Evolutionary conservation across 2,797 vertebrate species (phyloP), one percentile per base, ranked within the genome.

Genomic region (Onychomys arenicola): DNA sequence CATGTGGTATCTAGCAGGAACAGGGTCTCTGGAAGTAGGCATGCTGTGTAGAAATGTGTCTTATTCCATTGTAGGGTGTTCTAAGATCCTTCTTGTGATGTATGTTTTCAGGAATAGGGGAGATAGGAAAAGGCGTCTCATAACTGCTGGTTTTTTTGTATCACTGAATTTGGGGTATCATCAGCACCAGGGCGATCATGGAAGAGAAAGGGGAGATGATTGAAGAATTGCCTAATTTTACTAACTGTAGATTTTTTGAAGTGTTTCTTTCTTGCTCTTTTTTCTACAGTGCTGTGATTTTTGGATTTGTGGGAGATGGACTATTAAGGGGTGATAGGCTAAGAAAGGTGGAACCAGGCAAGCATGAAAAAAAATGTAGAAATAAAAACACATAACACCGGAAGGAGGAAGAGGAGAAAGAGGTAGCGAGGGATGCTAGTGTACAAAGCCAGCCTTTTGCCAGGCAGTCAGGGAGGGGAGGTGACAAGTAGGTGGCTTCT

Each of bases 401-500:
- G 14, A n/a, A 88, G 55, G 52, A 92, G 94, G 40, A 77, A 67
- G n/a, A 32, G 25, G 57, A 95, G 71, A 77, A 89, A 43, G 52
- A 80, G 34, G 3, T 11, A 25, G 34, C 16, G 1, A 12, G 10
- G 71, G 46, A 40, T 46, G 94, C 75, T 49, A 27, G 29, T 83
- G 80, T 65, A 32, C 10, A 19, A 65, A 78, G 78, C 46, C 73
- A 27, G 8, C 86, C 52, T 81, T 91, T 89, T 96, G 67, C 40
- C 63, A 43, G 65, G 94, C 85, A 49, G 46, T 75, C 63, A 27
- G 73, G 95, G 63, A 52, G 43, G 23, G 77, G 43, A 61, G 65
- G 7, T 0, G 0, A 81, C 9, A 25, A 67, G 84, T 0, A 0
- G 13, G 43, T 23, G 34, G 43, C 69, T 91, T 37, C 37, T 14